phyloP scores from a whole-genome alignment of 2,797 vertebrate genomes.

The Notamacropus eugenii region DNA sequence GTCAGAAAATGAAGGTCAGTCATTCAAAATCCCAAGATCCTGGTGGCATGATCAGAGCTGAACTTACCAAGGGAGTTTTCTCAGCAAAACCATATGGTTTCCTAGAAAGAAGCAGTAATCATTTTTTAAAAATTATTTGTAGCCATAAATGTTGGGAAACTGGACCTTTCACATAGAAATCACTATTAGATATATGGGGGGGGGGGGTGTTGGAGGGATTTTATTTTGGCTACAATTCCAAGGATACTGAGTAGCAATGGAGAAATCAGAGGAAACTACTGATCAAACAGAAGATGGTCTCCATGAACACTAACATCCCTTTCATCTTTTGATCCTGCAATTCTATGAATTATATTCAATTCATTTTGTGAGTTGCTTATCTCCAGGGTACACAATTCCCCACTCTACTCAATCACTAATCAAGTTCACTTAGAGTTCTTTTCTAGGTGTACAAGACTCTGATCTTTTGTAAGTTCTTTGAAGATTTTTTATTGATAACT shows the following conservation, averaged over 20 bases:
- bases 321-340: neutral
- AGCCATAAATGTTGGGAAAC: neutral
- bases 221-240: neutral
- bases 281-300: neutral
- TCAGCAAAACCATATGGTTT: conserved; percentile 7
- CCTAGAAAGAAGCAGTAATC: neutral
- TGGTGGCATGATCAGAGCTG: neutral
- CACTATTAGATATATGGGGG: neutral
- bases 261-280: neutral
- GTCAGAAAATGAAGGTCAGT: neutral
- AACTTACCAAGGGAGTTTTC: conserved; percentile 22
- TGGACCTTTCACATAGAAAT: neutral
- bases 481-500: too few species aligned
- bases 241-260: neutral
- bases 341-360: neutral
- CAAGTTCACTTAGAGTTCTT: neutral
- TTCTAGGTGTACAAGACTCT: neutral
- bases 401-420: neutral
- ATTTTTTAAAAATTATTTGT: neutral
- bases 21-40: neutral
- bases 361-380: neutral
- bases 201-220: neutral
- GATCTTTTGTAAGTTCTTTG: too few species aligned
- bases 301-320: neutral
- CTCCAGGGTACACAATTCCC: neutral